These are phyloP conservation scores for Patella pellucida DNA, from an alignment of 2,888 invertebrate genomes.

Conservation along the genomic window DNA sequence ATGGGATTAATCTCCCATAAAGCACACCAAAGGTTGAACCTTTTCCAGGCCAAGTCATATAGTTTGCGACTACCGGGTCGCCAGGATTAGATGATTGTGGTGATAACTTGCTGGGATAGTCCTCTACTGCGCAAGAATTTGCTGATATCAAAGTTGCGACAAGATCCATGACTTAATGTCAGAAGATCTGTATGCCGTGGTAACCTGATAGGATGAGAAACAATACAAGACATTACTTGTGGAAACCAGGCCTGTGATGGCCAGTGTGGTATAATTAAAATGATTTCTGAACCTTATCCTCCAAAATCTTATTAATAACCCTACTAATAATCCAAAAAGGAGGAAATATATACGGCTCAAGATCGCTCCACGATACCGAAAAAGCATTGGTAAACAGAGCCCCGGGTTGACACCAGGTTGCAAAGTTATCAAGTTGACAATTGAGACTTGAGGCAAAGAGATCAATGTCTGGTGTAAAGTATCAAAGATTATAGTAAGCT, in stretches of 20 bases:
- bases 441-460: slow-evolving; percentile 32
- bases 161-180: slow-evolving; percentile 12
- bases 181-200: slow-evolving; percentile 31
- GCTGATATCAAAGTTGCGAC: slow-evolving; percentile 30
- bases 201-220: slow-evolving; percentile 30
- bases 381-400: slow-evolving; percentile 30
- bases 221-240: slow-evolving; percentile 10
- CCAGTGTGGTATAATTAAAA: slow-evolving; percentile 34
- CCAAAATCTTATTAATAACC: slow-evolving; percentile 28
- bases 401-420: slow-evolving; percentile 32
- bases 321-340: slow-evolving; percentile 32
- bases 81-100: slow-evolving; percentile 25
- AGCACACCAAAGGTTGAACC: background rate
- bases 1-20: background rate
- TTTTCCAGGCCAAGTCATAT: background rate
- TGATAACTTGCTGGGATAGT: slow-evolving; percentile 13
- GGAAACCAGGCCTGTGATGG: slow-evolving; percentile 37
- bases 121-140: slow-evolving; percentile 19
- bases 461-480: slow-evolving; percentile 34
- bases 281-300: slow-evolving; percentile 30
- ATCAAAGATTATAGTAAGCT: too few species aligned
- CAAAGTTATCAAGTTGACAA: slow-evolving; percentile 23
- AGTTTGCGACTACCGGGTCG: background rate
- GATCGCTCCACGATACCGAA: slow-evolving; percentile 27
- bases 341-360: slow-evolving; percentile 33